Conservation (phyloP, 2,888 invertebrate genomes). For the Cryptocephalus moraei region DNA sequence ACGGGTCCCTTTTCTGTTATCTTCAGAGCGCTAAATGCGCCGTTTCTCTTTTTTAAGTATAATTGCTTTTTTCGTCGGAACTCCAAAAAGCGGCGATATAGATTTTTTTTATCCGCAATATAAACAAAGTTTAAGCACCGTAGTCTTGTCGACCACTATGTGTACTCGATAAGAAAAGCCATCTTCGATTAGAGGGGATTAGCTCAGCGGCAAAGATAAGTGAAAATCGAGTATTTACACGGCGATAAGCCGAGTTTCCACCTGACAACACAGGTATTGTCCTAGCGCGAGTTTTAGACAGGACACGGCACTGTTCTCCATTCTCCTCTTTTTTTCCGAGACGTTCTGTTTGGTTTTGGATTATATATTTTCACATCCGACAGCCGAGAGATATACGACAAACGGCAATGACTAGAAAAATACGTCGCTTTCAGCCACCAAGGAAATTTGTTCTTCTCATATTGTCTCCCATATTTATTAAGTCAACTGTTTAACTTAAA, state of each 20-base stretch:
- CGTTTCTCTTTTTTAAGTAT: too few species aligned
- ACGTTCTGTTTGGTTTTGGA: conserved; percentile 20
- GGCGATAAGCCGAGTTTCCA: conserved; percentile 26
- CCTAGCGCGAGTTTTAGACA: conserved; percentile 20
- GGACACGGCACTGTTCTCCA: conserved; percentile 17
- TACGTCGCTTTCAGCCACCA: too few species aligned
- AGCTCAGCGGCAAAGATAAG: conserved; percentile 33
- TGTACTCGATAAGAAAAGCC: conserved; percentile 19
- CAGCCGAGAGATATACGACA: conserved; percentile 5
- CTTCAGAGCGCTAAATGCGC: too few species aligned
- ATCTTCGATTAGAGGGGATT: conserved; percentile 30
- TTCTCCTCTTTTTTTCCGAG: conserved; percentile 9
- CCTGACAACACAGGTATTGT: conserved; percentile 34
- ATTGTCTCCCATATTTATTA: too few species aligned
- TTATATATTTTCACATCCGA: conserved; percentile 25
- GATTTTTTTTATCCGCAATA: too few species aligned
- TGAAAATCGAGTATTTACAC: conserved; percentile 33
- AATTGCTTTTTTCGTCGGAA: too few species aligned
- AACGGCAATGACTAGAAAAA: too few species aligned
- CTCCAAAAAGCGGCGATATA: too few species aligned
- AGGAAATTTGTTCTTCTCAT: too few species aligned
- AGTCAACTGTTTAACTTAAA: too few species aligned
- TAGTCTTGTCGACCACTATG: too few species aligned
- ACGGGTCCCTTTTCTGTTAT: too few species aligned
- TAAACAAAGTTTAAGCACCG: conserved; percentile 8